Evolutionary conservation across 2,797 vertebrate species (phyloP).

Genomic region (Hoplostethus atlanticus): DNA sequence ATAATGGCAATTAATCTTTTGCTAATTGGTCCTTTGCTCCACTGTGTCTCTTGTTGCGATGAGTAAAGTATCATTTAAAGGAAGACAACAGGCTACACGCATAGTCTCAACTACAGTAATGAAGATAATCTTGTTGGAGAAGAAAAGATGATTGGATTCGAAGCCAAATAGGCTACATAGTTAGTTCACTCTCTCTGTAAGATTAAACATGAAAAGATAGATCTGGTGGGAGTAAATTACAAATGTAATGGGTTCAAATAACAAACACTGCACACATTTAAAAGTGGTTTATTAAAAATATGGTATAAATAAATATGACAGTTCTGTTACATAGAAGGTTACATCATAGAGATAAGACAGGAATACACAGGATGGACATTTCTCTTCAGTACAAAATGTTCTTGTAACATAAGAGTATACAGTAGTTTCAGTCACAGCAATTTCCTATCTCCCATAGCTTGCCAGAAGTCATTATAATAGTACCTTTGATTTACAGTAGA

Average conservation of each 20-base stretch:
- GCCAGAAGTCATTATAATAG: slow-evolving; percentile 15
- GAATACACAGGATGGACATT: slow-evolving; percentile 51
- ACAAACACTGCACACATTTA: slow-evolving; percentile 23
- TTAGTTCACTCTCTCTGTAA: background rate
- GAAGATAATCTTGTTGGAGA: background rate
- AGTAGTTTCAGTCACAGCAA: slow-evolving; percentile 28
- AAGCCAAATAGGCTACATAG: too few species aligned
- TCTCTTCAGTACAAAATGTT: slow-evolving; percentile 59
- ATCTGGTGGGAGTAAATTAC: too few species aligned
- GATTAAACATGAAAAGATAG: background rate
- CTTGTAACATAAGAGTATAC: slow-evolving; percentile 38
- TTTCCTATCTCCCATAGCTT: slow-evolving; percentile 14
- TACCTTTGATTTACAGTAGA: slow-evolving; percentile 48
- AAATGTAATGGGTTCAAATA: background rate
- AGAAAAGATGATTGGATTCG: background rate
- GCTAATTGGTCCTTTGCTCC: slow-evolving; percentile 32
- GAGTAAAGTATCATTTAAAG: slow-evolving; percentile 19
- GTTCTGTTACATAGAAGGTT: slow-evolving; percentile 53
- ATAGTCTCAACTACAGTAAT: slow-evolving; percentile 43
- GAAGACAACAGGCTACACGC: slow-evolving; percentile 8
- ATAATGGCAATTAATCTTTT: slow-evolving; percentile 50
- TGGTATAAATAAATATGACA: slow-evolving; percentile 78
- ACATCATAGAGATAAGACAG: slow-evolving; percentile 50
- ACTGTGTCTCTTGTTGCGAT: slow-evolving; percentile 23
- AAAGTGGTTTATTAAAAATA: slow-evolving; percentile 78